Base-by-base conservation (phyloP, 2,888 invertebrate genomes). In the Carabus problematicus region DNA sequence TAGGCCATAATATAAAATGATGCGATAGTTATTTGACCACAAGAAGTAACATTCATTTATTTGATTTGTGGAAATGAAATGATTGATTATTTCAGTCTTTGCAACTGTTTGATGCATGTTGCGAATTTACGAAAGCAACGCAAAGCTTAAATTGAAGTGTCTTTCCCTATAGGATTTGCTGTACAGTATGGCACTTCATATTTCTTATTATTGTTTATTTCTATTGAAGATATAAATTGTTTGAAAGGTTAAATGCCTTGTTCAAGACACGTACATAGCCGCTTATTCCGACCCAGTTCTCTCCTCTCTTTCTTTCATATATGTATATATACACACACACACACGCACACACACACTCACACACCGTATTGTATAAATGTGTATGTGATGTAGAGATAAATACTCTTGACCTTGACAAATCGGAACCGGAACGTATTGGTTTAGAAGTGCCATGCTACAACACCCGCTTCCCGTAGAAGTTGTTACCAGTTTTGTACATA, bases 401-500 rank as follows among this genome's bases (percentile, higher is more conserved):
- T 55, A 39, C 56, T 55, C 61, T 61, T 69, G 61, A 69, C 62
- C 62, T 56, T 49, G 18, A 56, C 29, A 29, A 68, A 79, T 78
- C 81, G 81, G 81, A 81, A 81, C 78, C 80, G 76, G 76, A 74
- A 79, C 80, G 79, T 77, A 66, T 70, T 61, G 61, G 67, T 52
- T 63, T 74, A 76, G 80, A 81, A 81, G 80, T 79, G 81, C 81
- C 81, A 81, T 81, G 80, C 81, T 79, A 75, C 73, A 71, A 74
- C 74, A 74, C 75, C 73, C 39, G 64, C 64, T 64, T 64, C 64
- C 64, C 39, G 64, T 64, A 64, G 64, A 42, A 2, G 29, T 52
- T 52, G 9, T 52, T 52, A 18, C 52, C 16, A 52, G 8, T 52
- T 52, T 18, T 52, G 9, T 52, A 16, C 19, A 16, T 12, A 52